Percentiles rank a stretch among this genome's conserved stretches.
Evolutionary conservation across 1,140 invertebrate genomes (phyloP).

Genomic region (Drosophila watanabei): DNA sequence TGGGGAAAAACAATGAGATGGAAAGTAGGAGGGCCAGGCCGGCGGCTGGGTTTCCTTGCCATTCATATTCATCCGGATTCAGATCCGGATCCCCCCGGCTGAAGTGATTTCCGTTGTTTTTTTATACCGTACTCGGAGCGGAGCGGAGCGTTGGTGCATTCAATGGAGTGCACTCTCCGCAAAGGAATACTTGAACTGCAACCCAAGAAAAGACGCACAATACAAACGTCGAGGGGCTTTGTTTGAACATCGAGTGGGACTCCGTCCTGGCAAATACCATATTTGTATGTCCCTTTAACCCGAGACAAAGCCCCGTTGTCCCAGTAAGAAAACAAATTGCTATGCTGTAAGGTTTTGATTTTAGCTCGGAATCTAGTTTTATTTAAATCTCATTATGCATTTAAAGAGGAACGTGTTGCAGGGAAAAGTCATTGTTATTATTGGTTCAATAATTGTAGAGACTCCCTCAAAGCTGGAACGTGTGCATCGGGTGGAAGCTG

Average conservation of each 20-base stretch:
- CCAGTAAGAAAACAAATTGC: slow-evolving; percentile 21
- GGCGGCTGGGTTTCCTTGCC: slow-evolving; percentile 9
- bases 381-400: slow-evolving; percentile 32
- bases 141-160: slow-evolving; percentile 70
- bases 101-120: slow-evolving; percentile 78
- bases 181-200: slow-evolving; percentile 73
- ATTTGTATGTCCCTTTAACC: slow-evolving; percentile 4
- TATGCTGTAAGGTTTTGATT: slow-evolving; percentile 9
- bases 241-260: slow-evolving; percentile 52
- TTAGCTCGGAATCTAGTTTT: slow-evolving; percentile 17
- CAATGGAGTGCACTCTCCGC: slow-evolving; percentile 77
- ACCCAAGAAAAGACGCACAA: slow-evolving; percentile 78
- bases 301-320: slow-evolving; percentile 24
- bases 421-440: background rate
- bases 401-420: slow-evolving; percentile 13
- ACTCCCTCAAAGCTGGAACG: slow-evolving; percentile 55
- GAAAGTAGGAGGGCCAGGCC: slow-evolving; percentile 11
- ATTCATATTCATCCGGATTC: slow-evolving; percentile 35
- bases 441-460: background rate
- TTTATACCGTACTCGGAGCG: background rate
- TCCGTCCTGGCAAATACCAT: slow-evolving; percentile 27
- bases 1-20: slow-evolving; percentile 44
- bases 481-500: slow-evolving; percentile 73
- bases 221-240: slow-evolving; percentile 66
- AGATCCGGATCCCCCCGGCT: slow-evolving; percentile 49